phyloP scores from a whole-genome alignment of 2,113 vertebrate genomes.

The Psophia crepitans region DNA sequence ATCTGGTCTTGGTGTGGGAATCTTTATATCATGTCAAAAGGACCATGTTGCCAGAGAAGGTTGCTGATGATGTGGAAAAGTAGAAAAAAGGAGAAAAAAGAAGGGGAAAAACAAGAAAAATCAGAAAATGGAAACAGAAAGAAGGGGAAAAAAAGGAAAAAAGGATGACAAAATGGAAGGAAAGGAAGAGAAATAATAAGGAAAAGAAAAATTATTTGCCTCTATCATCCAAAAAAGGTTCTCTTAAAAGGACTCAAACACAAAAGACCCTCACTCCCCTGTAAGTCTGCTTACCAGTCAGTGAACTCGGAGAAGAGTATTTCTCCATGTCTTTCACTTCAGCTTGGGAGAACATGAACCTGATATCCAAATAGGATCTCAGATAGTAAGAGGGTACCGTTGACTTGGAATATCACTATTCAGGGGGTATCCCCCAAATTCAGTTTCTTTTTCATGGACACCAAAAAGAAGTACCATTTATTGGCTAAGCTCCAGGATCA shows the following conservation, averaged over 20 bases:
- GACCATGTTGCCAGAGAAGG: neutral
- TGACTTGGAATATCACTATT: neutral
- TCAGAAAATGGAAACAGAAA: no score
- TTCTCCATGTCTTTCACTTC: neutral
- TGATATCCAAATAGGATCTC: neutral
- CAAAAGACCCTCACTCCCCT: neutral
- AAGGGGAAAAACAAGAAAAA: neutral
- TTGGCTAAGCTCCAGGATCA: neutral
- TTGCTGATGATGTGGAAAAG: neutral
- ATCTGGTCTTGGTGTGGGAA: neutral
- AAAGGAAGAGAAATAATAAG: no score
- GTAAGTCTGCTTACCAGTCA: neutral
- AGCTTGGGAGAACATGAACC: neutral
- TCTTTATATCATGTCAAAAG: neutral
- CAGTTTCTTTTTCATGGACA: neutral
- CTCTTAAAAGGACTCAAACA: neutral
- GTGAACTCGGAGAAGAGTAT: neutral
- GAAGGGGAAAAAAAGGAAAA: neutral
- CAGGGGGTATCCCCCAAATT: neutral
- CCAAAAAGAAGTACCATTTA: neutral
- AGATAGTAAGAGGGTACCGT: neutral
- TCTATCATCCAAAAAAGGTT: neutral
- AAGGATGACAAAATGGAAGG: neutral
- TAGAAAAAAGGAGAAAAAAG: neutral
- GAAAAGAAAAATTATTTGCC: neutral